Percentiles rank a stretch among this genome's conserved stretches.
These are phyloP conservation scores for Formica selysi DNA, from an alignment of 1,140 invertebrate genomes.

Conservation along the genomic window DNA sequence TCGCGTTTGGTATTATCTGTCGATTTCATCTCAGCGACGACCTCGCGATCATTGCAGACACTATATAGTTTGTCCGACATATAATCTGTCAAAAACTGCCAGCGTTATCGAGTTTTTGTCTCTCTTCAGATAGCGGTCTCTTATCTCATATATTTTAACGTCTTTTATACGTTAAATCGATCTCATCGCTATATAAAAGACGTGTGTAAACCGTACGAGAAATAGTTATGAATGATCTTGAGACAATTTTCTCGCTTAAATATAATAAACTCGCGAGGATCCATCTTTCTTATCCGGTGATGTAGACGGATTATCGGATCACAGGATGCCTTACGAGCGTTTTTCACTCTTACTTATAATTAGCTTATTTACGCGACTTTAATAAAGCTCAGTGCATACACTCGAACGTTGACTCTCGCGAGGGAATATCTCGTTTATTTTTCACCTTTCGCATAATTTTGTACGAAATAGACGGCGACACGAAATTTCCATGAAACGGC, in stretches of 20 bases:
- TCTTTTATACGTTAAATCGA: constrained; percentile 30
- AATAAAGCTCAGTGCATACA: neutral
- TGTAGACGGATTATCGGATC: constrained; percentile 53
- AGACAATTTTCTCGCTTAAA: constrained; percentile 36
- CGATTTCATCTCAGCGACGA: constrained; percentile 32
- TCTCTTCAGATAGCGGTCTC: constrained; percentile 10
- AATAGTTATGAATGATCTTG: constrained; percentile 6
- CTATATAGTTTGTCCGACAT: constrained; percentile 32
- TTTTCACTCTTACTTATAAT: constrained; percentile 39
- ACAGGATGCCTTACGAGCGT: constrained; percentile 61
- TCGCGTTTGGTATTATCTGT: neutral
- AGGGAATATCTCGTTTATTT: constrained; percentile 18
- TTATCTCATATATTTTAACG: constrained; percentile 34
- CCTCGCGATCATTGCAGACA: constrained; percentile 42
- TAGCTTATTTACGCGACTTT: constrained; percentile 50
- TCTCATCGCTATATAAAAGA: constrained; percentile 11
- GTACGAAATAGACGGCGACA: neutral
- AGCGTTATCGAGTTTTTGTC: constrained; percentile 42
- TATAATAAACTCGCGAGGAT: constrained; percentile 40
- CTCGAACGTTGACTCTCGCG: constrained; percentile 3
- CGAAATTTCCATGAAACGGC: neutral
- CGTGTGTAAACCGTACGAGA: constrained; percentile 7
- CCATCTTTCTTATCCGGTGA: constrained; percentile 42
- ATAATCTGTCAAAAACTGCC: constrained; percentile 59
- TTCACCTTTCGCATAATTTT: constrained; percentile 45